Evolutionary conservation across 1,140 invertebrate genomes (phyloP).

Genomic region (Lepidotrigona ventralis): DNA sequence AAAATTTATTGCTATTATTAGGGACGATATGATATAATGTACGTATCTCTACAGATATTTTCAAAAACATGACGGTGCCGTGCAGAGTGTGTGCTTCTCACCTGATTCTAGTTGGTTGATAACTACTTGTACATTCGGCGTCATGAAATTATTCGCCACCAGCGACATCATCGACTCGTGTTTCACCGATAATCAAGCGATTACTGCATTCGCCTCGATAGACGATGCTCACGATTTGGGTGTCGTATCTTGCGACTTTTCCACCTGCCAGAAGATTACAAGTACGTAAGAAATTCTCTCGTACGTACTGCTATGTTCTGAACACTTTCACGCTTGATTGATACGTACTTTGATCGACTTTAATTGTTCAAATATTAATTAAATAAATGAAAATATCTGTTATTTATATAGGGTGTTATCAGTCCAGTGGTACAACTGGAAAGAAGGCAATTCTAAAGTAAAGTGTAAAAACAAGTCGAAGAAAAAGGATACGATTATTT

Average conservation of each 20-base stretch:
- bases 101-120: conserved; percentile 85
- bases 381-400: too few relatives aligned
- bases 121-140: conserved; percentile 84
- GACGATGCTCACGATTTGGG: conserved; percentile 89
- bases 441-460: too few relatives aligned
- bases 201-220: conserved; percentile 73
- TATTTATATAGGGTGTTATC: too few relatives aligned
- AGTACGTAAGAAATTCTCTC: conserved; percentile 57
- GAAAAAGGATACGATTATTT: too few relatives aligned
- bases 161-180: conserved; percentile 74
- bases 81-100: conserved; percentile 83
- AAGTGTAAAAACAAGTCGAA: too few relatives aligned
- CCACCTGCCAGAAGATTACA: conserved; percentile 68
- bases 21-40: too few relatives aligned
- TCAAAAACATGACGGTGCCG: conserved; percentile 85
- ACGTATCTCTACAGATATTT: conserved; percentile 79
- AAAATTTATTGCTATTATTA: not conserved
- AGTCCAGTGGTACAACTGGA: too few relatives aligned
- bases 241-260: conserved; percentile 85
- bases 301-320: not conserved
- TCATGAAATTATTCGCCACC: conserved; percentile 84
- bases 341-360: too few relatives aligned
- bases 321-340: not conserved
- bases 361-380: too few relatives aligned
- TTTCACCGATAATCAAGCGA: conserved; percentile 73